Base-by-base conservation (phyloP, 2,797 vertebrate genomes). In the Typhlichthys eigenmanni region DNA sequence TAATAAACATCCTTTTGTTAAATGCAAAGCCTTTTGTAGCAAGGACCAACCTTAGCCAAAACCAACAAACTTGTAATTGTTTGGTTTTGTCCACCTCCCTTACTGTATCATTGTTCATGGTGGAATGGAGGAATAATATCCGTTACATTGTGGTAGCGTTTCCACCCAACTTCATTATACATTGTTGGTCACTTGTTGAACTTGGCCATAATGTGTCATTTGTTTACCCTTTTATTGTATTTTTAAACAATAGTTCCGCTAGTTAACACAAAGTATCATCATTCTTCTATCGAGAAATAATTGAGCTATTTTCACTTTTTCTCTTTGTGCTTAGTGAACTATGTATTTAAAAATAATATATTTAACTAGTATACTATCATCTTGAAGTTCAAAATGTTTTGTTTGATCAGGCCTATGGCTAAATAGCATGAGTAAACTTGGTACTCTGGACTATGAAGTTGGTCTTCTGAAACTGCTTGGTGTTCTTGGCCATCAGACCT, bases 241-340 rank as follows among this genome's bases (percentile, higher is more conserved):
- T 10, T 58, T 19, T 13, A 49, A 57, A 66, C 45, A 24, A 7
- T 55, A 64, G 64, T 75, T 69, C 17, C 74, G 69, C 59, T 14
- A 45, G n/a, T 49, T 58, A 2, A 9, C 52, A 13, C 32, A 55
- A 13, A 4, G 11, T 51, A 48, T 45, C n/a, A 32, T 24, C 32
- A 56, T 16, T 8, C 16, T 11, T 58, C 7, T 17, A 2, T 55
- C 9, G 55, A 69, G 74, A 78, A 66, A 74, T 60, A 64, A 78
- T 32, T 29, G 13, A 49, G 10, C 24, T 3, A 56, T 66, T 60
- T 24, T 47, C 2, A 16, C 3, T 46, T 68, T 70, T 52, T 17
- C 12, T 56, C 13, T 60, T 66, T 55, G 11, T 55, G 5, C 34
- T 53, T 14, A 34, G 45, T 17, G 50, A 38, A 58, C 12, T 48